Conservation (phyloP, 2,113 vertebrate genomes). For the Bungarus multicinctus region DNA sequence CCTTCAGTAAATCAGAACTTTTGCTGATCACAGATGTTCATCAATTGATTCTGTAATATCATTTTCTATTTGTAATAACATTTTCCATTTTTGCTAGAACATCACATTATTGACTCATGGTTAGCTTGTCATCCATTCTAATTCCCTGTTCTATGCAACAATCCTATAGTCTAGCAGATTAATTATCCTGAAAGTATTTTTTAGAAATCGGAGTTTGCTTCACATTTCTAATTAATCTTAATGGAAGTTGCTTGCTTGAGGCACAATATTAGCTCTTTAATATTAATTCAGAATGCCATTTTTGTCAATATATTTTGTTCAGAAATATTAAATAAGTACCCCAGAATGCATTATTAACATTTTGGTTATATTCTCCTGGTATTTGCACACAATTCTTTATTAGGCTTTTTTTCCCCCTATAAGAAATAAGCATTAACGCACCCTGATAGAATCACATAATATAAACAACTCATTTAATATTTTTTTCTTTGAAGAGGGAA, state of each 20-base stretch:
- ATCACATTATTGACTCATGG: slow-evolving; percentile 17
- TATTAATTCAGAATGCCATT: slow-evolving; percentile 41
- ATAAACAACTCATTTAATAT: slow-evolving; percentile 40
- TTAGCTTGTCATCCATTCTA: slow-evolving; percentile 16
- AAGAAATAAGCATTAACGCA: slow-evolving; percentile 23
- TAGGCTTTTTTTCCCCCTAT: slow-evolving; percentile 16
- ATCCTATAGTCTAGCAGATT: slow-evolving; percentile 8
- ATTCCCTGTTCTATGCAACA: not conserved
- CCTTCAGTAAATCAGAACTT: not conserved
- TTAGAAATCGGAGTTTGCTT: slow-evolving; percentile 10
- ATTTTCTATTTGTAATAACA: slow-evolving; percentile 17
- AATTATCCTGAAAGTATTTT: slow-evolving; percentile 31
- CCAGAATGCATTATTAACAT: slow-evolving; percentile 13
- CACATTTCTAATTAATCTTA: slow-evolving; percentile 37
- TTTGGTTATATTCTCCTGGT: slow-evolving; percentile 29
- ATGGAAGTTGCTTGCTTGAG: slow-evolving; percentile 22
- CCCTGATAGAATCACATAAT: slow-evolving; percentile 13
- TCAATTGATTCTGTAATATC: slow-evolving; percentile 13
- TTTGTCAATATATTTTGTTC: slow-evolving; percentile 18
- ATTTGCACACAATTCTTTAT: not conserved
- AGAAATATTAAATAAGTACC: slow-evolving; percentile 29
- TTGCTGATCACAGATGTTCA: slow-evolving; percentile 15
- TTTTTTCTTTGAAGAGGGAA: slow-evolving; percentile 23
- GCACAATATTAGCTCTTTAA: slow-evolving; percentile 18
- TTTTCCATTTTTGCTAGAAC: slow-evolving; percentile 23